Percentiles rank a stretch among this genome's conserved stretches.
These are phyloP conservation scores for Carassius auratus DNA, from an alignment of 2,113 vertebrate genomes.

Conservation along the genomic window DNA sequence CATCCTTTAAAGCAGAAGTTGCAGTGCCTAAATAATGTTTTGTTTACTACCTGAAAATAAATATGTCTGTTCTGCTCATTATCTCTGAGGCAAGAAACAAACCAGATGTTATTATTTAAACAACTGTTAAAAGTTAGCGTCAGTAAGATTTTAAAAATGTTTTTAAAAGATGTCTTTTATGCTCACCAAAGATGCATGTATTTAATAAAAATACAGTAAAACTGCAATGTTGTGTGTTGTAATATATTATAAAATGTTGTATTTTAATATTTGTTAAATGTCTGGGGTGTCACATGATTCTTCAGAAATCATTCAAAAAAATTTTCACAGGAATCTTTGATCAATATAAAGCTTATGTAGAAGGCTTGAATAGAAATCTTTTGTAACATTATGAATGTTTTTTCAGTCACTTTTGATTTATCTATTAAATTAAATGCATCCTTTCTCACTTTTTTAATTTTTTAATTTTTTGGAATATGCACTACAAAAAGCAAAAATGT, in stretches of 20 bases:
- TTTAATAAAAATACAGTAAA: not conserved
- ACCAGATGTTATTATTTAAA: not conserved
- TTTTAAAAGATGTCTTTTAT: not conserved
- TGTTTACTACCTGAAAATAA: constrained; percentile 7
- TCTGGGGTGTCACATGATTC: not conserved
- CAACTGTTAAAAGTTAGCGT: not conserved
- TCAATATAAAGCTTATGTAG: not conserved
- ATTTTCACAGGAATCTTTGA: not conserved
- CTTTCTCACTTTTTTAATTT: not conserved
- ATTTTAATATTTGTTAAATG: not conserved
- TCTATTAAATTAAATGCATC: not conserved
- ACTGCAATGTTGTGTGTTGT: not conserved
- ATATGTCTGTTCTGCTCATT: not conserved
- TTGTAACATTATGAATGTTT: not conserved
- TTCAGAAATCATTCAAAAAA: not conserved
- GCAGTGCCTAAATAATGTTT: not conserved
- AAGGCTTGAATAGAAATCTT: not conserved
- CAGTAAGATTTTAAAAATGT: not conserved
- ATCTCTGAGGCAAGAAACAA: not conserved
- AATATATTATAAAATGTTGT: not conserved
- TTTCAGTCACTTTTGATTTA: not conserved
- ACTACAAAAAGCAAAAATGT: not conserved
- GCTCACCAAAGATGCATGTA: not conserved
- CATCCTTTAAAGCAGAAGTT: not conserved
- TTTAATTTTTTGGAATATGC: no score